Base-by-base conservation (phyloP, 2,888 invertebrate genomes). In the Himalopsyche anomala region DNA sequence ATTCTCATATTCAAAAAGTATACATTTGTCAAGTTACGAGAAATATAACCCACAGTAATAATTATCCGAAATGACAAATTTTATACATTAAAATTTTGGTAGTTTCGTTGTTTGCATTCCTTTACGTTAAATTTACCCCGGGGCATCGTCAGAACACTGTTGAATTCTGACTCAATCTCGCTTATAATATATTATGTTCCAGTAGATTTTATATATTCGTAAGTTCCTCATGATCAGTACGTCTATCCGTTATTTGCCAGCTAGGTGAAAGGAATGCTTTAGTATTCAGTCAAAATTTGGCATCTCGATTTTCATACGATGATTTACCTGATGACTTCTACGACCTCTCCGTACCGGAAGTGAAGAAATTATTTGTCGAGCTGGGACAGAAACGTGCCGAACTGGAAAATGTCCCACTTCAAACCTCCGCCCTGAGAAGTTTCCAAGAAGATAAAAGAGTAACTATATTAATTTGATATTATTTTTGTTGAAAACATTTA, bases 301-400 rank as follows among this genome's bases (percentile, higher is more conserved):
- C 91, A 17, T 89, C 90, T 89, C 92, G 94, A 83, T 90, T 92
- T 85, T 94, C 94, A 51, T 94, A 95, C 89, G 95, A 96, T 83
- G 96, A 97, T 85, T 91, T 96, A 56, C 96, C 96, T 0, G 98
- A 98, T 91, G 96, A 96, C 82, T 99, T 98, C 91, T 99, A 96
- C 91, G 97, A 98, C 88, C 91, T 98, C 74, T 97, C 97, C 1
- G 94, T 97, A 79, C 95, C 95, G 86, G 99, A 99, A 93, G 95
- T 97, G 0, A 95, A 95, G 90, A 94, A 94, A 90, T 93, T 98
- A 86, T 93, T 97, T 85, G 93, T 94, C 84, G 97, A 98, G 90
- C 93, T 97, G 54, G 96, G 95, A 90, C 94, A 94, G 90, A 93
- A 93, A 69, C 91, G 95, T 5, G 91, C 94, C 51, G 94, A 94